These are phyloP conservation scores for Nomada ferruginata DNA, from an alignment of 2,888 invertebrate species.

Conservation along the genomic window DNA sequence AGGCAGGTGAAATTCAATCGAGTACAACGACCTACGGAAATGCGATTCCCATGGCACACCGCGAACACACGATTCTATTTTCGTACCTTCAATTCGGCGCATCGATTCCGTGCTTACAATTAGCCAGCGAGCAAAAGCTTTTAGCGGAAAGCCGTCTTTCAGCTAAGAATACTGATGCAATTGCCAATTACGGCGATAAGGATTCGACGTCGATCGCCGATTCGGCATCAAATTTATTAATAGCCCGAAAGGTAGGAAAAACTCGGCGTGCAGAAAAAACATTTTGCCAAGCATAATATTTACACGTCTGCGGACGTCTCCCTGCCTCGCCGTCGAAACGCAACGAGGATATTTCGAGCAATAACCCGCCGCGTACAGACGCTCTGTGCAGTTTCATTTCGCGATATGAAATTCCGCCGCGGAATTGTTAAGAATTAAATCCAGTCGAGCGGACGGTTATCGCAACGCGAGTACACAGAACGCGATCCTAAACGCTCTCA, in stretches of 20 bases:
- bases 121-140: constrained; percentile 7
- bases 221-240: too few relatives aligned
- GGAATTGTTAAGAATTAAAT: constrained; percentile 8
- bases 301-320: background rate
- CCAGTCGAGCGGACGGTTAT: background rate
- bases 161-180: too few relatives aligned
- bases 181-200: background rate
- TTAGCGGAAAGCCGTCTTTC: background rate
- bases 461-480: background rate
- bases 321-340: background rate
- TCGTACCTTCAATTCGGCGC: constrained; percentile 16
- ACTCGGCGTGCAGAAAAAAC: background rate
- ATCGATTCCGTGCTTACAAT: constrained; percentile 26
- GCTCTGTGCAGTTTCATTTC: constrained; percentile 9
- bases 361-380: constrained; percentile 3
- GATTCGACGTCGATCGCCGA: background rate
- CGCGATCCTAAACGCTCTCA: background rate
- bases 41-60: background rate
- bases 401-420: constrained; percentile 10
- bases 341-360: constrained; percentile 1
- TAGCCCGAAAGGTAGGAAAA: too few relatives aligned
- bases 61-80: constrained; percentile 14
- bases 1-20: constrained; percentile 7
- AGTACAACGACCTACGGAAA: constrained; percentile 29
- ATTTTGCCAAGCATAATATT: background rate